These are phyloP conservation scores for Ophion obscuratus DNA, from an alignment of 2,888 invertebrate genomes.

Conservation along the genomic window DNA sequence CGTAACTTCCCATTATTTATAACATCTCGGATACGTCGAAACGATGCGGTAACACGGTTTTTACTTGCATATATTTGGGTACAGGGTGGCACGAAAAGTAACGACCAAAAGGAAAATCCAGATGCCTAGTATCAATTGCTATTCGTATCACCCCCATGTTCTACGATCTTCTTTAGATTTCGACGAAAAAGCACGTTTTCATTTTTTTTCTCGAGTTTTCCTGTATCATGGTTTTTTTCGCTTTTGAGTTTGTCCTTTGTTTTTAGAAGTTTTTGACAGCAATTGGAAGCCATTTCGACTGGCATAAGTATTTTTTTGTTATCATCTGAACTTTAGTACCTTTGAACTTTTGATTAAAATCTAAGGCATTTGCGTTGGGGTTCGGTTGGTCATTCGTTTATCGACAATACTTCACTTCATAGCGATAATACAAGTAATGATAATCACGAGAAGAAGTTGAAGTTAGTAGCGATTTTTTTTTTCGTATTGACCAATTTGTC, in stretches of 20 bases:
- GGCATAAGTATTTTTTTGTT: background rate
- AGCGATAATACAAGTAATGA: too few relatives aligned
- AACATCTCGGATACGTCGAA: conserved; percentile 44
- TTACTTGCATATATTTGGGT: background rate
- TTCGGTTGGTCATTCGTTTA: too few relatives aligned
- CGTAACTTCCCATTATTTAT: conserved; percentile 65
- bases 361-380: too few relatives aligned
- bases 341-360: background rate
- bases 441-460: too few relatives aligned
- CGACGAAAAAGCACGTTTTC: background rate
- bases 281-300: background rate
- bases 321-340: background rate
- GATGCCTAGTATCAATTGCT: background rate
- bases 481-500: too few relatives aligned
- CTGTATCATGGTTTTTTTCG: background rate
- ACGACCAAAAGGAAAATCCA: background rate
- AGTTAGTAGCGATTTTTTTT: too few relatives aligned
- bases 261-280: background rate
- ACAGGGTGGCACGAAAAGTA: background rate
- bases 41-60: conserved; percentile 60
- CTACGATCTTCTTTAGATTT: background rate
- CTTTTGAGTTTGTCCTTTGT: background rate
- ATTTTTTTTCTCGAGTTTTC: background rate
- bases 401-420: too few relatives aligned
- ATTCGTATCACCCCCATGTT: background rate